Evolutionary conservation across 53 echinoderm and acorn worm species (phyloP), one percentile per base, ranked within the genome.

Genomic region (Holothuria leucospilota): DNA sequence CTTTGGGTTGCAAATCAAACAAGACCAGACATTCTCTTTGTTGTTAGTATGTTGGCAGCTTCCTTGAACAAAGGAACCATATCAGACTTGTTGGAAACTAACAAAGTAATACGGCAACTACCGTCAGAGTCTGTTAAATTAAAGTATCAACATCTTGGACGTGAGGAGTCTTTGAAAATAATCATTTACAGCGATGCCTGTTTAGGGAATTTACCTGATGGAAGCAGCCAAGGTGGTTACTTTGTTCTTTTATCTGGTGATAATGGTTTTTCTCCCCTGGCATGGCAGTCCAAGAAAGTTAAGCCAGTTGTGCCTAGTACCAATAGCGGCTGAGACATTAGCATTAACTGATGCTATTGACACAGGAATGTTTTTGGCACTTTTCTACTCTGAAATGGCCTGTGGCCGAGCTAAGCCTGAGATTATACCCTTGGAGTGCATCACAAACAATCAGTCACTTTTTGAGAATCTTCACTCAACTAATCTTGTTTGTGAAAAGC

Each of bases 161-260:
- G 46, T 23, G 29, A n/a, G n/a, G 46, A 49, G 20, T 46, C 77
- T 10, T n/a, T 77, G 10, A 46, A 51, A 9, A 20, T 77, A 29
- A 10, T 77, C 16, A 51, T 77, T 41, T 77, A 52, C 77, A 77
- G 77, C 46, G 77, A 77, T 77, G 77, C 77, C 77, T 77, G 56
- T 9, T 29, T 56, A 10, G 56, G 77, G 10, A 77, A 77, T n/a
- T 21, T 77, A 20, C 56, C 77, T 51, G 77, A 77, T 77, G 77
- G 77, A 24, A 49, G 77, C 16, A 77, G 77, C 49, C 77, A 77
- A 29, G 77, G 58, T 9, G 77, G 56, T 20, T n/a, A 52, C 49
- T 77, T 77, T 52, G 46, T 77, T 9, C 59, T 82, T 23, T 38
- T 82, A 2, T 10, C 20, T 34, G 82, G 82, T 27, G 82, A 82